Percentiles rank a stretch among this genome's conserved stretches.
Evolutionary conservation across 2,888 invertebrate species (phyloP).

Genomic region (Noctua comes): DNA sequence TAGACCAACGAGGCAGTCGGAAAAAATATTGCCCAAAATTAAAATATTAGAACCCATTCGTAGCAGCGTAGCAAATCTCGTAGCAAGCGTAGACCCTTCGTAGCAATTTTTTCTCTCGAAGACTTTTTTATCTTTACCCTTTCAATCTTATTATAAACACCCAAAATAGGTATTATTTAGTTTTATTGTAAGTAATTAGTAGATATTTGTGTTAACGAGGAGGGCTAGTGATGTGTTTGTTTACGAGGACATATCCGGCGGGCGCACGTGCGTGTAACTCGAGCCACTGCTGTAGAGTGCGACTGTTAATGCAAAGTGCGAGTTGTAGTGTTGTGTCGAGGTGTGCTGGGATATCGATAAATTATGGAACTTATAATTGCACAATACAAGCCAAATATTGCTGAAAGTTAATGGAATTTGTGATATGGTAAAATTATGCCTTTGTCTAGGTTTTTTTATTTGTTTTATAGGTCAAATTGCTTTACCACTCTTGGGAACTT

Average conservation of each 20-base stretch:
- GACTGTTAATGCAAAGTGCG: constrained; percentile 79
- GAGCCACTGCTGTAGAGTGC: constrained; percentile 73
- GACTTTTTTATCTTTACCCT: neutral
- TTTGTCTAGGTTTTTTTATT: neutral
- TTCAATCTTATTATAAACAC: constrained; percentile 33
- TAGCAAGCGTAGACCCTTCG: constrained; percentile 47
- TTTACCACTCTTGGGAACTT: neutral
- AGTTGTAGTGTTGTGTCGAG: constrained; percentile 62
- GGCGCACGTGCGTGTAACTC: constrained; percentile 87
- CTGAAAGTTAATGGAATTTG: neutral
- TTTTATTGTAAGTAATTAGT: constrained; percentile 67
- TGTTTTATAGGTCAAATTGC: neutral
- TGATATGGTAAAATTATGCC: neutral
- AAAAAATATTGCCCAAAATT: neutral
- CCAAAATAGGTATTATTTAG: constrained; percentile 54
- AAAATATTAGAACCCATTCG: constrained; percentile 18
- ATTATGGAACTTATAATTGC: neutral
- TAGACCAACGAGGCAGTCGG: too few relatives aligned
- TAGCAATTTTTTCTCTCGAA: constrained; percentile 16
- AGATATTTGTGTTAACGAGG: constrained; percentile 70
- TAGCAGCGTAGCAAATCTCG: constrained; percentile 46
- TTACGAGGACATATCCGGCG: constrained; percentile 90
- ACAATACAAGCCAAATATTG: too few relatives aligned
- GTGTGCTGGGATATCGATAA: constrained; percentile 60
- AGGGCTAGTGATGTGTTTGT: constrained; percentile 79